Evolutionary conservation across 2,797 vertebrate genomes (phyloP), one percentile per base, ranked within the genome.

Genomic region (Taeniopygia guttata): DNA sequence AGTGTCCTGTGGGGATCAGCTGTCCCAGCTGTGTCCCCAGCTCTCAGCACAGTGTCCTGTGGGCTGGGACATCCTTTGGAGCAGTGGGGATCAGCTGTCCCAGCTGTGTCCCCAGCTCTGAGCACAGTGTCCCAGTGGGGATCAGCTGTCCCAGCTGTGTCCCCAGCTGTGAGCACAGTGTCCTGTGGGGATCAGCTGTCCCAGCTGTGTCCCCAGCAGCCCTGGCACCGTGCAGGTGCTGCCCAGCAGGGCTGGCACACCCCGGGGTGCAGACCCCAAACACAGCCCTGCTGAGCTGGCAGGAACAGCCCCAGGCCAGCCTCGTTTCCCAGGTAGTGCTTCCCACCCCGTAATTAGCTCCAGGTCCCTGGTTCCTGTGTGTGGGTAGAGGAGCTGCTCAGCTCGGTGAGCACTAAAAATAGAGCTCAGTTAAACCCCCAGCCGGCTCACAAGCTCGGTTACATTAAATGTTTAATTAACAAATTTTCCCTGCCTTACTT

Each of bases 381-480:
- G 70, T 90, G 94, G 86, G 91, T 17, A 87, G 74, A 84, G 73
- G 91, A 96, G 87, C 68, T 77, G 89, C 77, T 96, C n/a, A 40
- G 74, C 75, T 75, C 49, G 16, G 87, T 2, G 22, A 87, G 68
- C 36, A 19, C 90, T 95, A 89, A 96, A 96, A 96, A 95, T 90
- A 97, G 90, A 87, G 52, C 72, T 70, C 62, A 9, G 81, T 43
- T 27, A 40, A 68, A 13, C 34, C 89, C 93, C 78, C 43, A 40
- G 54, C 78, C 84, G n/a, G 75, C 84, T 85, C 81, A 34, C 2
- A 3, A 40, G 87, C 88, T 72, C 64, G 5, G 19, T 86, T 85
- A 56, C 81, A 60, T 92, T 79, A 77, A 58, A 56, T 74, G 77
- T 92, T 77, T 91, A 92, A 95, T 95, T 94, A 95, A 83, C 80